Evolutionary conservation across 2,113 vertebrate species (phyloP), one percentile per base, ranked within the genome.

Genomic region (Stercorarius parasiticus): DNA sequence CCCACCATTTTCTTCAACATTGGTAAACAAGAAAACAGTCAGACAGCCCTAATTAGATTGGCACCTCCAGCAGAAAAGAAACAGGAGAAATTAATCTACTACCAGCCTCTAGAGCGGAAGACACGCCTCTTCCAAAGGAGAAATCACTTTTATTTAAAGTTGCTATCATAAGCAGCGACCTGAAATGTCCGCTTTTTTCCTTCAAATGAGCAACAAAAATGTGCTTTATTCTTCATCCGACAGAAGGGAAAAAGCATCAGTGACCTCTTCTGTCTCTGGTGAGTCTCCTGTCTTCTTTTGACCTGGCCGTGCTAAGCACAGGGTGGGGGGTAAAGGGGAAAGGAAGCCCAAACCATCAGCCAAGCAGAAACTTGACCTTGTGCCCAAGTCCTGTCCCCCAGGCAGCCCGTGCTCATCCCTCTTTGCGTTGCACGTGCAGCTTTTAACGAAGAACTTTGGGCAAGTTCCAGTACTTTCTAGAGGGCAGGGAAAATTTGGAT

Each of bases 371-470:
- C 50, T 16, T 21, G 55, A 74, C 55, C 47, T 77, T 5, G 0
- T 0, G 0, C 26, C 43, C 15, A 36, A 36, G 62, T 19, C 43
- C 34, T 26, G 58, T 15, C 49, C 62, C 53, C 38, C 45, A 42
- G 0, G 0, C 40, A 52, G 66, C 61, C 85, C 13, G 18, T 18
- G 21, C 49, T 52, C 15, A 3, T 21, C 45, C 30, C 53, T 29
- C 13, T 30, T 65, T 38, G 20, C 7, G 1, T 58, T 45, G 81
- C 53, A 61, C 64, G 26, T 15, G 8, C 43, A 38, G 43, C 65
- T 56, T 69, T 67, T 20, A 84, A 78, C 4, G 3, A n/a, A 42
- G 55, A 40, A 11, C 53, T 29, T 42, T 19, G 64, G 59, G 43
- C 69, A 58, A 73, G 42, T 40, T 50, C 69, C 45, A 43, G 43